These are phyloP conservation scores for Corythornis cristatus DNA, from an alignment of 2,113 vertebrate genomes.

Conservation along the genomic window DNA sequence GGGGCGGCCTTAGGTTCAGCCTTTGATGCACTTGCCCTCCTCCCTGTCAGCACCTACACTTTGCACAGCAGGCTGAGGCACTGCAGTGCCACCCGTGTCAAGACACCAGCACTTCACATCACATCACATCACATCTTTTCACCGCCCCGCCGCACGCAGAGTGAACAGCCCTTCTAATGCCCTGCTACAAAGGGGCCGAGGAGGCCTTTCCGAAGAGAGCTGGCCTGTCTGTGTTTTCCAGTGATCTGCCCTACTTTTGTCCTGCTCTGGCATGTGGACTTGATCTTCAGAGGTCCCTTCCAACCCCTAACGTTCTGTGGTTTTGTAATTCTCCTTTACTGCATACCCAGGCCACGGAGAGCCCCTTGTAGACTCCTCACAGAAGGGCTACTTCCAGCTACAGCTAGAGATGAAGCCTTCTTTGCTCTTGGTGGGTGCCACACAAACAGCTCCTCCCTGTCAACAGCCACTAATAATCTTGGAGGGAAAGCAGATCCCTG, in stretches of 20 bases:
- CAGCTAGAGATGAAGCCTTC: not conserved
- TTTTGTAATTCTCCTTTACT: not conserved
- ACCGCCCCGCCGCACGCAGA: accelerated
- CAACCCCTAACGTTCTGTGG: too few relatives aligned
- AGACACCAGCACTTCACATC: not conserved
- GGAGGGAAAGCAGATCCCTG: not conserved
- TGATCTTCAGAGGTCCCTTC: too few relatives aligned
- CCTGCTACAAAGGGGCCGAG: not conserved
- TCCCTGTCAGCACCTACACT: not conserved
- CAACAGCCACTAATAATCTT: not conserved
- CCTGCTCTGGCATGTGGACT: too few relatives aligned
- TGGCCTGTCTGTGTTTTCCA: not conserved
- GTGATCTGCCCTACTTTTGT: too few relatives aligned
- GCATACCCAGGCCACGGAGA: not conserved
- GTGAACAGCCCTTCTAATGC: not conserved
- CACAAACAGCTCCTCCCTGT: accelerated
- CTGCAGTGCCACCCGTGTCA: accelerated
- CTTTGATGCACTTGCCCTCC: not conserved
- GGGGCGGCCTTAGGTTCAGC: not conserved
- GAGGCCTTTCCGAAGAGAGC: not conserved
- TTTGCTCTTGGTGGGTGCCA: not conserved
- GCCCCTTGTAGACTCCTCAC: not conserved
- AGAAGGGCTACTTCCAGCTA: not conserved
- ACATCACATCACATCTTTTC: not conserved
- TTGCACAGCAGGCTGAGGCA: not conserved